Evolutionary conservation across 64 coral and sea anemone species (phyloP).

Genomic region (Montipora capricornis): DNA sequence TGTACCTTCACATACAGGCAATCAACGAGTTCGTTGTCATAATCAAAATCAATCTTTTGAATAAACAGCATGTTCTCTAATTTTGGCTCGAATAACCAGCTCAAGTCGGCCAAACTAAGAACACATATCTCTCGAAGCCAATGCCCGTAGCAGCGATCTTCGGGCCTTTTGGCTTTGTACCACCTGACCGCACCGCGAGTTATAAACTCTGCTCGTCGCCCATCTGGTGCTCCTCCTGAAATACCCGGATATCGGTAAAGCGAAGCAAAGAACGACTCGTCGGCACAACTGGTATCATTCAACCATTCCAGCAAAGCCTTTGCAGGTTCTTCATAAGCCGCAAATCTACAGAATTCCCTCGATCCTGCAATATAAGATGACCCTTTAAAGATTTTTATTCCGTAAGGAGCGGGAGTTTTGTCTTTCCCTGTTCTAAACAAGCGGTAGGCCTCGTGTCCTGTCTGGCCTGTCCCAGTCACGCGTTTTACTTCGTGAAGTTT

Average conservation of each 20-base stretch:
- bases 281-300: neutral
- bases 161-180: neutral
- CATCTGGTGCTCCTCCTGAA: neutral
- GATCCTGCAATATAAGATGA: conserved; percentile 25
- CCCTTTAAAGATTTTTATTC: conserved; percentile 10
- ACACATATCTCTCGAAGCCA: conserved; percentile 15
- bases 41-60: conserved; percentile 25
- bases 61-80: neutral
- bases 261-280: conserved; percentile 17
- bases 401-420: neutral
- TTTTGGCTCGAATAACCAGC: neutral
- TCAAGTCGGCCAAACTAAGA: conserved; percentile 18
- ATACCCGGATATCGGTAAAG: neutral
- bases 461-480: no score
- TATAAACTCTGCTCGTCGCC: neutral
- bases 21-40: conserved; percentile 19
- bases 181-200: neutral
- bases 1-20: conserved; percentile 4
- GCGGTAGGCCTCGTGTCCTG: neutral
- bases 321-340: neutral
- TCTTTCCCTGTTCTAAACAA: neutral
- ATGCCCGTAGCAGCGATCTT: conserved; percentile 7
- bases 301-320: conserved; percentile 14
- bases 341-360: conserved; percentile 14
- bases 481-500: neutral